A percentile compares a stretch with the other conserved stretches of the same genome.
Evolutionary conservation across 2,797 vertebrate species (phyloP).

Genomic region (Spinus olivaceus): DNA sequence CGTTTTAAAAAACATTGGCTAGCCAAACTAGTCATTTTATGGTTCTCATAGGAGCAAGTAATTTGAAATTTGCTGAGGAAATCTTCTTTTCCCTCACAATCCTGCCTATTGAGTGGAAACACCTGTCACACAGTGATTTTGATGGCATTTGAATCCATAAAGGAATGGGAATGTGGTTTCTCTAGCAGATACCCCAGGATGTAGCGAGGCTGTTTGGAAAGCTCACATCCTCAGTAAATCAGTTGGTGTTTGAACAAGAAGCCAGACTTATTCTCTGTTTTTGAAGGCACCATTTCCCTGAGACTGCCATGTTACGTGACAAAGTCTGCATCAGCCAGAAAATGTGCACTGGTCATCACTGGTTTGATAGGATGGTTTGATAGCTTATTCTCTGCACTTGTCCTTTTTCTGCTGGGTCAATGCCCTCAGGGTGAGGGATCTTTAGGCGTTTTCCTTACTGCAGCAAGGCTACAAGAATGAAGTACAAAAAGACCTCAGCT

Average conservation of each 20-base stretch:
- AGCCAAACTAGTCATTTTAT: neutral
- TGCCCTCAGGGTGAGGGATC: neutral
- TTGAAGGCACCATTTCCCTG: neutral
- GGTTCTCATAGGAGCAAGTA: neutral
- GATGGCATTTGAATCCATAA: neutral
- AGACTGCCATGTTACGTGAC: neutral
- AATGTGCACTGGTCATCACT: neutral
- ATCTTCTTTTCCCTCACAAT: neutral
- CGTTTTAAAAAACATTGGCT: neutral
- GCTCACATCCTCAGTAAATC: neutral
- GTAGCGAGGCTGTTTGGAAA: neutral
- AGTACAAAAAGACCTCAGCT: neutral
- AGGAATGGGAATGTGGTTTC: neutral
- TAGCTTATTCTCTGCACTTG: neutral
- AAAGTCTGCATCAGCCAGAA: neutral
- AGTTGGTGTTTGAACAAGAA: neutral
- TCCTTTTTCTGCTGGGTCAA: neutral
- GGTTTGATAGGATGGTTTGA: neutral
- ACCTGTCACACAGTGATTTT: neutral
- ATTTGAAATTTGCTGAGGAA: neutral
- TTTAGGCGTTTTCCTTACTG: neutral
- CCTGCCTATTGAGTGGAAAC: neutral
- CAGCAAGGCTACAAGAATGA: neutral
- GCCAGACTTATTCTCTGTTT: neutral
- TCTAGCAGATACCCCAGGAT: neutral